These are phyloP conservation scores for Phyllotis vaccarum DNA, from an alignment of 2,797 vertebrate species.

Conservation along the genomic window DNA sequence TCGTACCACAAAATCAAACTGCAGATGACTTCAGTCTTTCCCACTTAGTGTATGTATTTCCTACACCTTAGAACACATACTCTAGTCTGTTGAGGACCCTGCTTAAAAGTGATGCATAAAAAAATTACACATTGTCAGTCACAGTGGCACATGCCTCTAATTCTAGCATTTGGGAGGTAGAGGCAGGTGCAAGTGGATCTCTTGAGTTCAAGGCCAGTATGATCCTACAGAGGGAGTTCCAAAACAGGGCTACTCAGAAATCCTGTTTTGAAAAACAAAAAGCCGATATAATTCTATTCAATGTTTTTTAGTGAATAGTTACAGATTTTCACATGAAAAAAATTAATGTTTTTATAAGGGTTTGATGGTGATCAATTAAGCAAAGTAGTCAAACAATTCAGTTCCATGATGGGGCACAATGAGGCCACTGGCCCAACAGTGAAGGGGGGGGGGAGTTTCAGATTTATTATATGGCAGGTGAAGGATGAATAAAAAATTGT, in stretches of 20 bases:
- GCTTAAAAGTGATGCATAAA: slow-evolving; percentile 27
- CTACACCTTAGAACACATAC: not conserved
- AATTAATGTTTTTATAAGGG: not conserved
- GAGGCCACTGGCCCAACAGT: not conserved
- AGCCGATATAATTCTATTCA: not conserved
- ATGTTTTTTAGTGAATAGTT: slow-evolving; percentile 5
- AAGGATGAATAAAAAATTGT: slow-evolving; percentile 31
- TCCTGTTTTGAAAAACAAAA: not conserved
- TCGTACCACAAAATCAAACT: not conserved
- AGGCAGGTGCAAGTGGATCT: not conserved
- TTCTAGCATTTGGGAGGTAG: not conserved
- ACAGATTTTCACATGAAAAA: slow-evolving; percentile 4
- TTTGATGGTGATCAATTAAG: slow-evolving; percentile 50
- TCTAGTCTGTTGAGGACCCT: not conserved
- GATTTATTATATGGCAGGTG: not conserved
- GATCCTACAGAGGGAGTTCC: not conserved
- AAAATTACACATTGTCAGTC: not conserved
- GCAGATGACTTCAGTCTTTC: not conserved
- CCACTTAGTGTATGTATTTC: slow-evolving; percentile 19
- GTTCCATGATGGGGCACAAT: not conserved
- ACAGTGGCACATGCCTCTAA: not conserved
- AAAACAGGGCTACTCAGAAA: not conserved
- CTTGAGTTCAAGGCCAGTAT: not conserved
- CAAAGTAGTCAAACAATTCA: not conserved
- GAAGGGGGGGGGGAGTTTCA: not conserved